A percentile compares a stretch with the other conserved stretches of the same genome.
Evolutionary conservation across 2,888 invertebrate species (phyloP).

Genomic region (Apamea monoglypha): DNA sequence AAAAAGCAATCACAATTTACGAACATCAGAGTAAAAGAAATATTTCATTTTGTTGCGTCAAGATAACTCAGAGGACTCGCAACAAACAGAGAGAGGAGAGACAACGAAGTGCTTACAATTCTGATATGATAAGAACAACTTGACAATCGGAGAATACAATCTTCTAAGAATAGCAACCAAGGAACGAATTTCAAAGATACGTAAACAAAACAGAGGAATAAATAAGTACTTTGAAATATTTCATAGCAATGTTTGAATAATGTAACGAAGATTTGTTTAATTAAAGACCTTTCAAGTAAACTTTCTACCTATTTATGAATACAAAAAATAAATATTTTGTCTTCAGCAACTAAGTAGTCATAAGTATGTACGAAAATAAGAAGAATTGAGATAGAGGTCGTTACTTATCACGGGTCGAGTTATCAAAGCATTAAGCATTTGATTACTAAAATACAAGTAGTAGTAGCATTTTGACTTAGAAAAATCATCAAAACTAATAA

Average conservation of each 20-base stretch:
- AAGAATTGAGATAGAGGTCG: background rate
- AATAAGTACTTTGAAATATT: conserved; percentile 26
- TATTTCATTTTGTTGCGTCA: conserved; percentile 56
- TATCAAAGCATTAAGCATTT: background rate
- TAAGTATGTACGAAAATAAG: background rate
- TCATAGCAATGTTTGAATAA: conserved; percentile 24
- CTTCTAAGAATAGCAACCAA: conserved; percentile 44
- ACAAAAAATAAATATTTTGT: background rate
- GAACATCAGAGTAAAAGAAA: conserved; percentile 48
- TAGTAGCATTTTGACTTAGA: background rate
- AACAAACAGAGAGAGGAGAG: conserved; percentile 53
- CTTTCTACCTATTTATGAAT: background rate
- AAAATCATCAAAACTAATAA: background rate
- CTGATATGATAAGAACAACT: conserved; percentile 62
- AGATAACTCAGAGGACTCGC: conserved; percentile 54
- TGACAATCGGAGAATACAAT: conserved; percentile 63
- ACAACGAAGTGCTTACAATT: conserved; percentile 60
- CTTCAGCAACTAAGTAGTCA: background rate
- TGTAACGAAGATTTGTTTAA: background rate
- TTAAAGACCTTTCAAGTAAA: background rate
- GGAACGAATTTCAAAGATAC: conserved; percentile 32
- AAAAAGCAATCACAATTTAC: conserved; percentile 61
- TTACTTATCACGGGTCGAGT: background rate
- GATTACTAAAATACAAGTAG: background rate
- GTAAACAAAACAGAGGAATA: conserved; percentile 32